Evolutionary conservation across 2,113 vertebrate species (phyloP), one percentile per base, ranked within the genome.

Genomic region (Zeus faber): DNA sequence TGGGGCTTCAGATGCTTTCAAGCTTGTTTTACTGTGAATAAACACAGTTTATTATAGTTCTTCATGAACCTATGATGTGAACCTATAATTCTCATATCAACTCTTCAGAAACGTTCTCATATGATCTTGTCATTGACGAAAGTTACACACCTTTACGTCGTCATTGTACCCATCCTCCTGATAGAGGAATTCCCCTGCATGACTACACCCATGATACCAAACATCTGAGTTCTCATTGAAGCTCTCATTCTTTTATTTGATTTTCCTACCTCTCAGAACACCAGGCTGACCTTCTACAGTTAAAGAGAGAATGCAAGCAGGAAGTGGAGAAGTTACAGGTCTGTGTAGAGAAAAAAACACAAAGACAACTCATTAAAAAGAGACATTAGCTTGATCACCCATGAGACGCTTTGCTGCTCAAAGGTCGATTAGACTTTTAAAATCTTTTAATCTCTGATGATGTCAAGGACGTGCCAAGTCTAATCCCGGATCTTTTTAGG

Each of bases 281-380:
- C 65, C 95, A 99, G 82, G 91, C 96, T 67, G 93, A 88, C 58
- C 93, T 99, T 72, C 86, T 99, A 65, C 93, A 98, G 62, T 89
- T 96, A 81, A 98, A 98, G 89, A 94, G 93, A 62, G 92, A 94
- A 69, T 92, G 93, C 77, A 95, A 95, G 77, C 92, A 94, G 74
- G 95, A 97, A 80, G 75, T 93, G 58, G 94, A 96, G 80, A 93
- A 79, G 44, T 70, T 98, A 60, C 91, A 96, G 91, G 96, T 96
- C 23, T 58, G 93, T 76, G 1, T 2, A 27, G n/a, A 40, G 13
- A 40, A 14, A 16, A 9, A 16, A 40, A 40, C n/a, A 40, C n/a
- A 40, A 13, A 40, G 13, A 16, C 11, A n/a, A 29, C 9, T 5
- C 27, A 9, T 5, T 29, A 29, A 29, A 29, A 29, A 5, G 27